These are phyloP conservation scores for Taeniopygia guttata DNA, from an alignment of 2,797 vertebrate genomes.

Conservation along the genomic window DNA sequence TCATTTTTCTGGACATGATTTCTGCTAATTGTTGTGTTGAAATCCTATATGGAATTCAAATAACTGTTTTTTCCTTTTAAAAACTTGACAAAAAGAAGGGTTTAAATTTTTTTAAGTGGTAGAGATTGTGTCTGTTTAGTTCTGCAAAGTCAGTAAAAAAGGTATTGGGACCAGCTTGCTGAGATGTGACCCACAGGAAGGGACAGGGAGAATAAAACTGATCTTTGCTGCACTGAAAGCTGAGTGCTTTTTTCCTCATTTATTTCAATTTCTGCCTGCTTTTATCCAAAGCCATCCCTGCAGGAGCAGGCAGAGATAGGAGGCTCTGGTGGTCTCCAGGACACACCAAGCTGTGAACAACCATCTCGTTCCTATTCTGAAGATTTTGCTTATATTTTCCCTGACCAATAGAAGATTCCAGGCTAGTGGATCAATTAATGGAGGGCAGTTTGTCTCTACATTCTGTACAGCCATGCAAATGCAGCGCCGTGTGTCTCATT, in stretches of 20 bases:
- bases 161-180: neutral
- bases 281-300: neutral
- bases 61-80: neutral
- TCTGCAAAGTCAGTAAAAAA: neutral
- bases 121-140: neutral
- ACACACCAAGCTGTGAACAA: neutral
- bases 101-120: neutral
- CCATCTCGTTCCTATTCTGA: neutral
- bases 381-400: neutral
- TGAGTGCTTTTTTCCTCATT: neutral
- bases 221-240: neutral
- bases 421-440: neutral
- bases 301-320: neutral
- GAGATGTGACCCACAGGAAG: neutral
- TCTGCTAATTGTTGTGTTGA: slow-evolving; percentile 15
- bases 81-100: neutral
- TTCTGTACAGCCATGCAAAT: neutral
- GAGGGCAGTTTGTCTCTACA: neutral
- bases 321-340: neutral
- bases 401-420: neutral
- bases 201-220: neutral
- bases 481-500: neutral
- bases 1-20: neutral
- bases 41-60: slow-evolving; percentile 20
- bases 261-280: neutral